Conservation (phyloP, 2,797 vertebrate genomes). For the Ptychadena robeensis region DNA sequence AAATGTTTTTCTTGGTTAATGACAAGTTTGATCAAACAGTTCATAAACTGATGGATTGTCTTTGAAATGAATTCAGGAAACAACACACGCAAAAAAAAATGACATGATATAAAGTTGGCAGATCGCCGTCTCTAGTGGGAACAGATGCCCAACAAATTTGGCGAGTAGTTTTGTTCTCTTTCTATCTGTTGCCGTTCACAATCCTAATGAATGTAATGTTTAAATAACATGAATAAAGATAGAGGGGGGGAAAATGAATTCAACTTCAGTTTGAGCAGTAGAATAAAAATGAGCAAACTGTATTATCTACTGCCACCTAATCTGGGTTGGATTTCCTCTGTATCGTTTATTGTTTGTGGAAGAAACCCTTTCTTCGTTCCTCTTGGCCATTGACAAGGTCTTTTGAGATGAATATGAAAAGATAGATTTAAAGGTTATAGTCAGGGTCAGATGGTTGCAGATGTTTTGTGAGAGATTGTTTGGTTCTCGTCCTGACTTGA, state of each 20-base stretch:
- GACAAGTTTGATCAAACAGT: constrained; percentile 84
- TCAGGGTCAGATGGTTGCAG: constrained; percentile 92
- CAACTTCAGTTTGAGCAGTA: constrained; percentile 83
- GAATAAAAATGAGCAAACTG: constrained; percentile 82
- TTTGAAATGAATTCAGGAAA: constrained; percentile 82
- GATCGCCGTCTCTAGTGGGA: constrained; percentile 80
- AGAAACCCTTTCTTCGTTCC: constrained; percentile 95
- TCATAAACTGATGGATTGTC: constrained; percentile 83
- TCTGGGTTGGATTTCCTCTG: constrained; percentile 88
- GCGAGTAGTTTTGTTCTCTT: constrained; percentile 83
- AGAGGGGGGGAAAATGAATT: constrained; percentile 82
- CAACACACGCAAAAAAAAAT: constrained; percentile 67
- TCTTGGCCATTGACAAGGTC: constrained; percentile 96
- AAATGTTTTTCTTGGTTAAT: constrained; percentile 83
- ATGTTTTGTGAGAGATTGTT: constrained; percentile 87
- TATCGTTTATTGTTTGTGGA: constrained; percentile 92
- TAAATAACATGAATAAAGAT: constrained; percentile 90
- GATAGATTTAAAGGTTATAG: constrained; percentile 99
- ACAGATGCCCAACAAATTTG: constrained; percentile 85
- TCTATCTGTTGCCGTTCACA: constrained; percentile 83
- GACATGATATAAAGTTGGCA: constrained; percentile 79
- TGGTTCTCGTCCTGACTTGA: constrained; percentile 79
- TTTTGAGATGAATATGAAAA: constrained; percentile 99
- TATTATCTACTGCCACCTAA: constrained; percentile 86
- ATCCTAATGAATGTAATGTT: constrained; percentile 87